phyloP scores from a whole-genome alignment of 2,113 vertebrate genomes.

The Pogonocichla stellata region DNA sequence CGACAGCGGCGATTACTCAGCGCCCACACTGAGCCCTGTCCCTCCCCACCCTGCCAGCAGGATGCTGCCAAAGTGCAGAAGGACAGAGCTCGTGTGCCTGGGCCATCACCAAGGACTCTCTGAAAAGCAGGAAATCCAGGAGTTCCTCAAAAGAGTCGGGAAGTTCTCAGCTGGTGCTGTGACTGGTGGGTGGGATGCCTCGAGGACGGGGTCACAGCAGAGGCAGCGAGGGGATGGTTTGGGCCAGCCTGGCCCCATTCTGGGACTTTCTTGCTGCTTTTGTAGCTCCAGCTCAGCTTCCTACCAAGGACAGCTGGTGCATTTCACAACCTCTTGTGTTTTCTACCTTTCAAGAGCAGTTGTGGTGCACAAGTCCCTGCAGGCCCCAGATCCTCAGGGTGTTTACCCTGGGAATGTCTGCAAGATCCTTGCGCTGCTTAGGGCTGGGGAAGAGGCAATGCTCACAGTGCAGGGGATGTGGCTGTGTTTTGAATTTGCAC shows the following conservation, averaged over 20 bases:
- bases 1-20: not conserved
- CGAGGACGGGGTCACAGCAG: not conserved
- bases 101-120: not conserved
- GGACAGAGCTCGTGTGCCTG: not conserved
- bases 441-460: not conserved
- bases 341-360: not conserved
- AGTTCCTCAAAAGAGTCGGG: not conserved
- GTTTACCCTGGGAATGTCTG: not conserved
- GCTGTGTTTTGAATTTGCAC: not conserved
- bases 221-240: not conserved
- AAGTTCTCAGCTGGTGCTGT: fast-evolving
- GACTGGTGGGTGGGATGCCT: fast-evolving
- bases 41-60: not conserved
- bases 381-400: not conserved
- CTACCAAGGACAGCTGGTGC: not conserved
- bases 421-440: not conserved
- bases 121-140: not conserved
- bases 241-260: not conserved
- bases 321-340: not conserved
- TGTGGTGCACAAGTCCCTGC: not conserved
- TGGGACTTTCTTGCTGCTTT: not conserved
- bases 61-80: not conserved
- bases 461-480: not conserved
- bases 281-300: not conserved
- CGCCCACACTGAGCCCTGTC: not conserved